Evolutionary conservation across 1,140 invertebrate species (phyloP), one percentile per base, ranked within the genome.

Genomic region (Anagrus nilaparvatae): DNA sequence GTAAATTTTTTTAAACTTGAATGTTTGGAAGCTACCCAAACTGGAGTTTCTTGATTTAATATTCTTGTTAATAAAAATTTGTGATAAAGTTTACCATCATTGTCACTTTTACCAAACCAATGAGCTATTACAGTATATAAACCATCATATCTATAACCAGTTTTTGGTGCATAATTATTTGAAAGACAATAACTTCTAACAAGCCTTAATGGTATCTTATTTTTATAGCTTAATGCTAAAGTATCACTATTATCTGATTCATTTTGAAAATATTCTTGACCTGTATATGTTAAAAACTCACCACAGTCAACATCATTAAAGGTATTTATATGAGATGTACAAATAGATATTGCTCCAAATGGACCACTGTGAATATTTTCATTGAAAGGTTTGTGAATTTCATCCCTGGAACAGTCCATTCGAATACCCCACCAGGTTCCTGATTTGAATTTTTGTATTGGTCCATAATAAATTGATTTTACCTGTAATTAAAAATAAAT

Each of bases 391-490:
- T 47, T 43, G 20, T 69, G 66, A 13, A 69, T 50, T 5, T 43
- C 40, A 27, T 63, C 59, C 10, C 59, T 54, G 0, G 63, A 58
- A 32, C 65, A 67, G 27, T 69, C 63, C 51, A 66, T 60, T 17
- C 65, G 57, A 18, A 67, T 61, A 13, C 64, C 64, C 64, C 66
- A 69, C 66, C 66, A 69, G 2, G 54, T 59, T 18, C 64, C 64
- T 5, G 59, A 40, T 34, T 53, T 50, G 45, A 54, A 61, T 20
- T 44, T 49, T 5, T 40, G n/a, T 10, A 65, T 39, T 5, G 55
- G 53, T 5, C 65, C 65, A 40, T 68, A 68, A n/a, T 41, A 47
- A 16, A 52, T 46, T 24, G 46, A 52, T 37, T 48, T 49, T 23
- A 46, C n/a, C n/a, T n/a, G n/a, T n/a, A n/a, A n/a, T n/a, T n/a